Evolutionary conservation across 2,113 vertebrate genomes (phyloP).

Genomic region (Notothenia coriiceps): DNA sequence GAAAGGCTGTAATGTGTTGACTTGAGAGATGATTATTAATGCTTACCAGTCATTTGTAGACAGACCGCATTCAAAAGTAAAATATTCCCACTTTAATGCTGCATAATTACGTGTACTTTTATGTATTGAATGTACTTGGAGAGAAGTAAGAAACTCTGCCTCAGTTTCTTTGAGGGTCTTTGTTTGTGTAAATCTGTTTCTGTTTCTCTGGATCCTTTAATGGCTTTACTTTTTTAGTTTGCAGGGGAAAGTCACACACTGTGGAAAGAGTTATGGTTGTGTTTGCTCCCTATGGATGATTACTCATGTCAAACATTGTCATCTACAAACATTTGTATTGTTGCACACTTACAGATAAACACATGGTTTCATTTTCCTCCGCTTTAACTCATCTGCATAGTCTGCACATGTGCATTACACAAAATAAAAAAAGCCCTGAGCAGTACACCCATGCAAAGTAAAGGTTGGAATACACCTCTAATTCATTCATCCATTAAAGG

Average conservation of each 20-base stretch:
- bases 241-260: neutral
- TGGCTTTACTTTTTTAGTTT: conserved; percentile 14
- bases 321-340: conserved; percentile 4
- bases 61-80: neutral
- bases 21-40: neutral
- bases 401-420: conserved; percentile 15
- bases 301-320: conserved; percentile 18
- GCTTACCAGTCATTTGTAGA: neutral
- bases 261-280: conserved; percentile 13
- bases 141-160: too few relatives aligned
- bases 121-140: neutral
- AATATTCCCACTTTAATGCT: neutral
- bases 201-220: conserved; percentile 12
- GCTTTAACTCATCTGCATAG: conserved; percentile 26
- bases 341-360: conserved; percentile 5
- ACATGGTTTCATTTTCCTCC: conserved; percentile 42
- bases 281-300: conserved; percentile 26
- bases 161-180: conserved; percentile 3
- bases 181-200: conserved; percentile 14
- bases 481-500: neutral
- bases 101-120: neutral
- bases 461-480: neutral
- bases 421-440: neutral
- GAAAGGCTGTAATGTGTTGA: too few relatives aligned
- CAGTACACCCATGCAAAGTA: neutral